Base-by-base conservation (phyloP, 2,113 vertebrate species). In the Regulus satrapa region DNA sequence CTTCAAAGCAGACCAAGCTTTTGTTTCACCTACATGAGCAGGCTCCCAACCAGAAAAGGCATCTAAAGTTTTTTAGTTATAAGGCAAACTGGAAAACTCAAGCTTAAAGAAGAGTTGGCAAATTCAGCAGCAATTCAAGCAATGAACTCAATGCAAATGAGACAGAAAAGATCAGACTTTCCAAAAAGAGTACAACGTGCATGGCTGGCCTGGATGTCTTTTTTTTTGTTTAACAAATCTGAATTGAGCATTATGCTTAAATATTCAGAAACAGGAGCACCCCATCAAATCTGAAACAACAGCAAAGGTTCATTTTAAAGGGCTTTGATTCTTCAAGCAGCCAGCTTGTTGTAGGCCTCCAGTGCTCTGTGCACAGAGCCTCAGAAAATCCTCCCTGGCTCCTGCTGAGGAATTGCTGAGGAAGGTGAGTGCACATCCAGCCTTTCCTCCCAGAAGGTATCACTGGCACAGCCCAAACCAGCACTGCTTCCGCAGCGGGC, bases 31-130 rank as follows among this genome's bases (percentile, higher is more conserved):
- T 92, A 78, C 74, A 49, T 0, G 52, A 95, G 85, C 38, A 59
- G 74, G 86, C 45, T 95, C 62, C 89, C 62, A 59, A 85, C 56
- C 87, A 94, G 84, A 88, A 91, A 95, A 91, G 56, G 69, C 80
- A 92, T 58, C 66, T 56, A 77, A 89, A 84, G 26, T 48, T 68
- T 89, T 82, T 78, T 55, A 58, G 36, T 81, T 91, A 0, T 26
- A 55, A 72, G 49, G 55, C 38, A 89, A 94, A 84, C 48, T 81
- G 64, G 93, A 91, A 89, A 94, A 84, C 43, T 51, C 78, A 48
- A 84, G 72, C 51, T 67, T 69, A 26, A 86, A 94, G 19, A 66
- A 86, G 52, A n/a, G 40, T 23, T 91, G 86, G 77, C 84, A 92
- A 92, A 77, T 66, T 90, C 90, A 72, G 85, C 82, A 73, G 90